These are phyloP conservation scores for Diprion similis DNA, from an alignment of 1,140 invertebrate species.

Conservation along the genomic window DNA sequence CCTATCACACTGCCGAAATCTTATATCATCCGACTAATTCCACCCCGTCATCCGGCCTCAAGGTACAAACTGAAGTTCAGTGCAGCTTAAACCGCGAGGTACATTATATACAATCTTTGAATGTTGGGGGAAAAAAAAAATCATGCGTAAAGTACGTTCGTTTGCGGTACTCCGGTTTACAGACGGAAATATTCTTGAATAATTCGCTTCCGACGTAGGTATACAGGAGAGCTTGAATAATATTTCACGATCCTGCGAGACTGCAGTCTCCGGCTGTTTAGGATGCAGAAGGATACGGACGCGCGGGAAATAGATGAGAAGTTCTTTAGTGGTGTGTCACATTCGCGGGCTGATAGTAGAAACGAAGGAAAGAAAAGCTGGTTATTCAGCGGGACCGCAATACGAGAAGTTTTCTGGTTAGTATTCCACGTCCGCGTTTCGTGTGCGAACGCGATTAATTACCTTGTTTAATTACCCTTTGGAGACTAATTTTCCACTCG, in stretches of 20 bases:
- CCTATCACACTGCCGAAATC: constrained; percentile 35
- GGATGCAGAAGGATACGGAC: too few relatives aligned
- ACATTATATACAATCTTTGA: not conserved
- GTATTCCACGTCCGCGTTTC: constrained; percentile 43
- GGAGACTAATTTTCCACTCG: constrained; percentile 51
- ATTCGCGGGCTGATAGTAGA: not conserved
- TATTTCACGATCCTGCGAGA: too few relatives aligned
- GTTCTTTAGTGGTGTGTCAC: not conserved
- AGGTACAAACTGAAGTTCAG: not conserved
- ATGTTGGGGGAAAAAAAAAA: not conserved
- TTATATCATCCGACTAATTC: constrained; percentile 28
- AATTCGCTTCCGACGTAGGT: not conserved
- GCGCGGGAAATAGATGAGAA: too few relatives aligned
- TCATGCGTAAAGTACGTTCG: not conserved
- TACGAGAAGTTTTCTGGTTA: constrained; percentile 32
- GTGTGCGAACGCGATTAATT: constrained; percentile 49
- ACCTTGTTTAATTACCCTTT: constrained; percentile 51
- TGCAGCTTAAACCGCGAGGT: not conserved
- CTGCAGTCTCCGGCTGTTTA: too few relatives aligned
- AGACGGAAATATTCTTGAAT: not conserved
- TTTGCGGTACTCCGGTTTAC: not conserved
- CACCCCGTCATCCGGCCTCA: not conserved
- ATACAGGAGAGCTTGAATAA: not conserved
- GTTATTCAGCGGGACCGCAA: not conserved
- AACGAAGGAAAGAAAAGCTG: not conserved